Evolutionary conservation across 2,113 vertebrate species (phyloP).

Genomic region (Nibea coibor): DNA sequence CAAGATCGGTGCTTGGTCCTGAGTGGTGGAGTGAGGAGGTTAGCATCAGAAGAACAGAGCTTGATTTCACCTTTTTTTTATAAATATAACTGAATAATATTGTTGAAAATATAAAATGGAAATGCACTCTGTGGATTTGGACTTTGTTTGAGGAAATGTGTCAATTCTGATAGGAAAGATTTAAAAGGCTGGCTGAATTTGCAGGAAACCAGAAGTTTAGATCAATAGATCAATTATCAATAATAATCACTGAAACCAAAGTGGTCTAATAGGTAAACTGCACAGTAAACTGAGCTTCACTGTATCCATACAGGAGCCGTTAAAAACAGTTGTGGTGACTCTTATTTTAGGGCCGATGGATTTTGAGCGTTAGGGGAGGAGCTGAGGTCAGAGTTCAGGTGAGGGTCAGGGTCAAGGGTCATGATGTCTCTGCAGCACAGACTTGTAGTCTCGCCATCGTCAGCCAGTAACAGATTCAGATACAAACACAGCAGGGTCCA

Average conservation of each 20-base stretch:
- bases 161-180: background rate
- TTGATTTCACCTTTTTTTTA: no score
- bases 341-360: conserved; percentile 15
- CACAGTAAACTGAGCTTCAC: conserved; percentile 7
- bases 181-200: background rate
- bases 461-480: background rate
- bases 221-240: background rate
- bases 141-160: background rate
- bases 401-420: conserved; percentile 34
- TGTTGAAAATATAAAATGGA: background rate
- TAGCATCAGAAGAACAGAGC: no score
- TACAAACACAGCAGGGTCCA: background rate
- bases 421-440: conserved; percentile 1
- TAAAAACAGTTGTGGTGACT: conserved; percentile 3
- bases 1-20: no score
- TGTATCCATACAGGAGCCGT: background rate
- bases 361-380: background rate
- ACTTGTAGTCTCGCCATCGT: conserved; percentile 6
- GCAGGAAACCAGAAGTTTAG: background rate
- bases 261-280: background rate
- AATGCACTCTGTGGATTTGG: background rate
- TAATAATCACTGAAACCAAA: background rate
- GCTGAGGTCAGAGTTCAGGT: conserved; percentile 21
- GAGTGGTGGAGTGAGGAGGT: no score
- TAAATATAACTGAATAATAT: background rate